Evolutionary conservation across 1,140 invertebrate species (phyloP).

Genomic region (Metopolophium dirhodum): DNA sequence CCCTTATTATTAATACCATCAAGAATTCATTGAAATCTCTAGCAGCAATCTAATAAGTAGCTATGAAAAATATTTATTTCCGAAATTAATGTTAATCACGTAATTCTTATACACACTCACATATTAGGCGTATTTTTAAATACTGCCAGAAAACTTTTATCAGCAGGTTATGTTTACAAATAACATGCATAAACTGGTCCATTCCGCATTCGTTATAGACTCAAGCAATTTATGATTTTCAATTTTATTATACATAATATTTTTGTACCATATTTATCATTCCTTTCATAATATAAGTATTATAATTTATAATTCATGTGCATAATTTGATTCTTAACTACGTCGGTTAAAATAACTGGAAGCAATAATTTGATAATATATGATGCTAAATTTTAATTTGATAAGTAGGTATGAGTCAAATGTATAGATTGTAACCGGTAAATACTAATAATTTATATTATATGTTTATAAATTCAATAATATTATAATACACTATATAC

Average conservation of each 20-base stretch:
- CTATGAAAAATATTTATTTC: not conserved
- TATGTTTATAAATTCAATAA: not conserved
- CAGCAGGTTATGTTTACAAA: not conserved
- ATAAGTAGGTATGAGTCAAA: not conserved
- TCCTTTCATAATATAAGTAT: not conserved
- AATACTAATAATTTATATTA: not conserved
- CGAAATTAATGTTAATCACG: not conserved
- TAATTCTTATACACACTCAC: not conserved
- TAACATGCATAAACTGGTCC: not conserved
- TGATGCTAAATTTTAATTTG: not conserved
- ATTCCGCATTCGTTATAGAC: too few species aligned
- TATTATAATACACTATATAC: not conserved
- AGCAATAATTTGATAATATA: not conserved
- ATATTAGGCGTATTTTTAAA: not conserved
- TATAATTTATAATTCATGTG: not conserved
- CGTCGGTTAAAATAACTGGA: not conserved
- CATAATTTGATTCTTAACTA: not conserved
- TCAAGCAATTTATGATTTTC: not conserved
- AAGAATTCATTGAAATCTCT: not conserved
- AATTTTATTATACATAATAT: not conserved
- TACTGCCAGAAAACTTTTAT: not conserved
- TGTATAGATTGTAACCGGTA: not conserved
- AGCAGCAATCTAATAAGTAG: not conserved
- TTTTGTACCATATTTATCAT: not conserved
- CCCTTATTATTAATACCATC: not conserved